These are phyloP conservation scores for Cliona cf. orientalis DNA, from an alignment of 37 sponge, comb jelly and placozoan species.

Conservation along the genomic window DNA sequence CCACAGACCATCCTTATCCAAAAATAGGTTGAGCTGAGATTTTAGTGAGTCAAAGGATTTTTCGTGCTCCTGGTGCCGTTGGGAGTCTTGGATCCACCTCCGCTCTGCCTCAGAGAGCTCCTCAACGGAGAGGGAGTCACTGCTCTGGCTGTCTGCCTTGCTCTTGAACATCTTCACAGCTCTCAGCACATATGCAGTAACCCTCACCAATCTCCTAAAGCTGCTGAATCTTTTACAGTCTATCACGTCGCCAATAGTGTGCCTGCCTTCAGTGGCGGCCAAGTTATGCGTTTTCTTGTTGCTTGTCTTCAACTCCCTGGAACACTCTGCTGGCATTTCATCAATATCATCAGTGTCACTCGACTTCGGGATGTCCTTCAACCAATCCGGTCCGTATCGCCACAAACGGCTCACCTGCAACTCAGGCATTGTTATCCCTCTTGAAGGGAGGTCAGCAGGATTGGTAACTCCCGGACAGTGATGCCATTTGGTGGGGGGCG, in stretches of 20 bases:
- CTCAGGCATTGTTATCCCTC: too few relatives aligned
- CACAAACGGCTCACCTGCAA: too few relatives aligned
- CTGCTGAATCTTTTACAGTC: slow-evolving; percentile 1
- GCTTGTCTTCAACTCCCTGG: neutral
- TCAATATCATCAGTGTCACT: neutral
- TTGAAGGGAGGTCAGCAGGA: too few relatives aligned
- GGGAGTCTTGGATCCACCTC: neutral
- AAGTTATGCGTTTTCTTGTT: slow-evolving; percentile 6
- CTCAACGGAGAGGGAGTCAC: neutral
- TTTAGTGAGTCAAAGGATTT: neutral
- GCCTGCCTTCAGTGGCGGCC: neutral
- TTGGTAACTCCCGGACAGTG: too few relatives aligned
- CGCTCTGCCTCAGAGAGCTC: neutral
- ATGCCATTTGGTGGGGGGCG: too few relatives aligned
- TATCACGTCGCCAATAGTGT: neutral
- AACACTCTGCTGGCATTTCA: slow-evolving; percentile 15
- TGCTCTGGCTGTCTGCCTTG: neutral
- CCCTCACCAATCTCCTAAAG: slow-evolving; percentile 6
- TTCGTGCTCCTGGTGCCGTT: neutral
- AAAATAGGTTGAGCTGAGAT: too few relatives aligned
- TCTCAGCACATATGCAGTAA: slow-evolving; percentile 26
- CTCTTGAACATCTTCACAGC: slow-evolving; percentile 5
- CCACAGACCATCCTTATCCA: too few relatives aligned
- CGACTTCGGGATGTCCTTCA: neutral
- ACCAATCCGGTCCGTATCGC: too few relatives aligned